These are phyloP conservation scores for Halesus radiatus DNA, from an alignment of 1,140 invertebrate genomes.

Conservation along the genomic window DNA sequence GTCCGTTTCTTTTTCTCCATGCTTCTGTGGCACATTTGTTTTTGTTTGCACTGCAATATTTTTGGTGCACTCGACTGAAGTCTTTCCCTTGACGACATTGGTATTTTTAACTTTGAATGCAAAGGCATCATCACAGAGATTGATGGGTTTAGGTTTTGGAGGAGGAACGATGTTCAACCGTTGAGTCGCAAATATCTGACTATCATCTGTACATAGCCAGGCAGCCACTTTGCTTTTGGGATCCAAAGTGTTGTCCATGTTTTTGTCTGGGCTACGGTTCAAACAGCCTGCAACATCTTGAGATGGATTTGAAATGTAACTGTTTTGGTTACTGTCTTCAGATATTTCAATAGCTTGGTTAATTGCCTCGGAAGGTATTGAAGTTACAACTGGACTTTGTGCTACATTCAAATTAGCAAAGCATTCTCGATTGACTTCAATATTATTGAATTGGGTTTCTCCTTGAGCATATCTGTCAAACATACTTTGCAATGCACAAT, in stretches of 20 bases:
- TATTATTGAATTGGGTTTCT: constrained; percentile 9
- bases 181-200: neutral
- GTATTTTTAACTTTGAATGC: constrained; percentile 2
- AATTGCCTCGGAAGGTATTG: too few species aligned
- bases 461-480: neutral
- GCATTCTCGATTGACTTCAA: neutral
- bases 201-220: neutral
- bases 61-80: neutral
- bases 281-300: too few species aligned
- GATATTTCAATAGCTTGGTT: too few species aligned
- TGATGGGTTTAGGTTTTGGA: neutral
- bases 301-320: too few species aligned
- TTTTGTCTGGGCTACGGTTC: too few species aligned
- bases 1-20: neutral
- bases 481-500: constrained; percentile 22
- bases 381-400: too few species aligned
- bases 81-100: neutral
- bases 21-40: neutral
- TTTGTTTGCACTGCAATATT: neutral
- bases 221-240: neutral
- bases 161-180: neutral
- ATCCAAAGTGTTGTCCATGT: neutral
- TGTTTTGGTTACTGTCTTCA: too few species aligned
- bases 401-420: neutral
- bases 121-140: neutral